Evolutionary conservation across 2,888 invertebrate species (phyloP).

Genomic region (Scaptomyza caliginosa): DNA sequence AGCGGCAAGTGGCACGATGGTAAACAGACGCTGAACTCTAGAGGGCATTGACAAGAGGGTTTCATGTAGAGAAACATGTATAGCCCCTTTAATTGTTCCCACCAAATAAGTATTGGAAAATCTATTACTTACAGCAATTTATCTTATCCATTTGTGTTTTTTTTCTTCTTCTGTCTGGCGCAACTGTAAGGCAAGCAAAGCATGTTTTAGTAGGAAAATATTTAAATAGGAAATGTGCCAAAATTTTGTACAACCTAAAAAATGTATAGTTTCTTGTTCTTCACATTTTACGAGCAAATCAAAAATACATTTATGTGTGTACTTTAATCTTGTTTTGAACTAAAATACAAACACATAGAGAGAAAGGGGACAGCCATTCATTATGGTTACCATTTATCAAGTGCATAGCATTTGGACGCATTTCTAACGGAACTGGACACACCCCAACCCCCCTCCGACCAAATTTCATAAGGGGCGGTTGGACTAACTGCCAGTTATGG

Average conservation of each 20-base stretch:
- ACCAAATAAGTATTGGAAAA: slow-evolving; percentile 30
- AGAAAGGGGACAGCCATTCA: slow-evolving; percentile 50
- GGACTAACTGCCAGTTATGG: slow-evolving; percentile 47
- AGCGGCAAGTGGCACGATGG: slow-evolving; percentile 25
- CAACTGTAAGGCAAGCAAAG: slow-evolving; percentile 2
- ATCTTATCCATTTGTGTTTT: slow-evolving; percentile 6
- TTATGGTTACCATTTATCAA: slow-evolving; percentile 56
- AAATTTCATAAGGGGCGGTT: background rate
- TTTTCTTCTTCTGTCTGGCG: background rate
- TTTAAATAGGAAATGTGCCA: too few relatives aligned
- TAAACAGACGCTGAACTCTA: background rate
- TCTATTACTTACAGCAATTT: slow-evolving; percentile 2
- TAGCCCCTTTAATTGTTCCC: slow-evolving; percentile 34
- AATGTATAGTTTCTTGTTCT: background rate
- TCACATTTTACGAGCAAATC: slow-evolving; percentile 4
- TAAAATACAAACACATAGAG: background rate
- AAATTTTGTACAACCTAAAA: too few relatives aligned
- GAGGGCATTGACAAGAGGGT: slow-evolving; percentile 9
- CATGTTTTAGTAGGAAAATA: too few relatives aligned
- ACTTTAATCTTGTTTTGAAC: slow-evolving; percentile 30
- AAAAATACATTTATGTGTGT: slow-evolving; percentile 23
- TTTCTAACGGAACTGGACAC: slow-evolving; percentile 26
- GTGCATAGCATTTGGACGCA: slow-evolving; percentile 37
- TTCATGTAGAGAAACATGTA: background rate
- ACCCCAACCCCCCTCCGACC: background rate